Evolutionary conservation across 2,797 vertebrate genomes (phyloP).

Genomic region (Hemibagrus guttatus): DNA sequence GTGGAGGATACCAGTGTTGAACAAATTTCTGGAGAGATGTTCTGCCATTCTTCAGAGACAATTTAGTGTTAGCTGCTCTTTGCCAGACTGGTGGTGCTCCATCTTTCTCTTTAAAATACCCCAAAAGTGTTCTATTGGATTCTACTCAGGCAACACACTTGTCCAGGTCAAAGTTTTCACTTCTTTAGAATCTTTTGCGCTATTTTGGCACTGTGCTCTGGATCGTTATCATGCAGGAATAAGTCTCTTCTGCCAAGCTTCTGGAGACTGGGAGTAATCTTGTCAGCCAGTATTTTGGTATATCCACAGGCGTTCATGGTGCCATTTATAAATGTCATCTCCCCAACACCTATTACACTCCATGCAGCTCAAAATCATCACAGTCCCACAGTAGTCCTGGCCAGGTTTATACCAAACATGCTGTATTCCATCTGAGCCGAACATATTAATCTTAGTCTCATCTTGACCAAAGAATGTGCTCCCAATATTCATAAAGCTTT

Average conservation of each 20-base stretch:
- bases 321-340: slow-evolving; percentile 1
- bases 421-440: not conserved
- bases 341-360: not conserved
- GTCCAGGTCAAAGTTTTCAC: not conserved
- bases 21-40: not conserved
- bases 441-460: no score
- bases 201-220: not conserved
- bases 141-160: not conserved
- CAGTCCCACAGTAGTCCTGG: not conserved
- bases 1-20: not conserved
- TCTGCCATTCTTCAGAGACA: not conserved
- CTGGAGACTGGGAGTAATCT: not conserved
- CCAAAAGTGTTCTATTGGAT: not conserved
- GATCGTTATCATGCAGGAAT: not conserved
- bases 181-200: not conserved
- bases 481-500: not conserved
- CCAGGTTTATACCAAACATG: slow-evolving; percentile 7
- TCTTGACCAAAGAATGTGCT: not conserved
- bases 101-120: not conserved
- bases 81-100: not conserved
- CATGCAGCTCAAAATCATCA: not conserved
- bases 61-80: not conserved
- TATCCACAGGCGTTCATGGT: not conserved
- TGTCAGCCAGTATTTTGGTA: not conserved
- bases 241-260: not conserved